A percentile compares a stretch with the other conserved stretches of the same genome.
Evolutionary conservation across 2,797 vertebrate genomes (phyloP).

Genomic region (Spinus olivaceus): DNA sequence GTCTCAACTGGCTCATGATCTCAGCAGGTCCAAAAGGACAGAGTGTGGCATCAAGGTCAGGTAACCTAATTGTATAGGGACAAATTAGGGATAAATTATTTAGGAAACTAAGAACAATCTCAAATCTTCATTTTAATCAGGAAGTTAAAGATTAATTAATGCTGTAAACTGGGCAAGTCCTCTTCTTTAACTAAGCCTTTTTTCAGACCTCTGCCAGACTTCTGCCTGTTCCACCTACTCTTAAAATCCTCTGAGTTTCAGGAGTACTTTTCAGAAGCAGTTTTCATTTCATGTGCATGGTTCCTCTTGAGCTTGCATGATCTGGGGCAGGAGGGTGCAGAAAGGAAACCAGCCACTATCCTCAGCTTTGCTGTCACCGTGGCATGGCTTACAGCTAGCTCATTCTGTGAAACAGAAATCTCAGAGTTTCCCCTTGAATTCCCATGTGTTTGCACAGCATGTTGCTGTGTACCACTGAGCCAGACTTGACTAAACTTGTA

Average conservation of each 20-base stretch:
- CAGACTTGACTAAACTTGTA: slow-evolving; percentile 52
- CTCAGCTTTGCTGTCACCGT: not conserved
- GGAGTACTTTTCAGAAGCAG: not conserved
- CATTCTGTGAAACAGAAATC: not conserved
- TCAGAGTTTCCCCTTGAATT: not conserved
- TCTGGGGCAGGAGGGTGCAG: not conserved
- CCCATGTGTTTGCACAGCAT: not conserved
- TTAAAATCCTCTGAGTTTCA: not conserved
- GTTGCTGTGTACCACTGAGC: not conserved
- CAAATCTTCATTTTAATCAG: not conserved
- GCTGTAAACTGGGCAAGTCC: not conserved
- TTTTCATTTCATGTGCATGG: not conserved
- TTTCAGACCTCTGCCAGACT: not conserved
- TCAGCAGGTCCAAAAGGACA: not conserved
- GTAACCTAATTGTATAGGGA: not conserved
- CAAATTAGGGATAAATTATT: not conserved
- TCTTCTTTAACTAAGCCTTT: not conserved
- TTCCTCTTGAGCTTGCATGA: not conserved
- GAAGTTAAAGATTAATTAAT: not conserved
- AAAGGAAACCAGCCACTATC: not conserved
- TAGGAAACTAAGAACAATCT: not conserved
- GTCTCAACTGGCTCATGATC: not conserved
- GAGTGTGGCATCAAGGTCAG: not conserved
- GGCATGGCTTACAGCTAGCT: not conserved
- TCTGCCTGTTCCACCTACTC: not conserved